A percentile compares a stretch with the other conserved stretches of the same genome.
These are phyloP conservation scores for Neopelma chrysocephalum DNA, from an alignment of 2,797 vertebrate genomes.

Conservation along the genomic window DNA sequence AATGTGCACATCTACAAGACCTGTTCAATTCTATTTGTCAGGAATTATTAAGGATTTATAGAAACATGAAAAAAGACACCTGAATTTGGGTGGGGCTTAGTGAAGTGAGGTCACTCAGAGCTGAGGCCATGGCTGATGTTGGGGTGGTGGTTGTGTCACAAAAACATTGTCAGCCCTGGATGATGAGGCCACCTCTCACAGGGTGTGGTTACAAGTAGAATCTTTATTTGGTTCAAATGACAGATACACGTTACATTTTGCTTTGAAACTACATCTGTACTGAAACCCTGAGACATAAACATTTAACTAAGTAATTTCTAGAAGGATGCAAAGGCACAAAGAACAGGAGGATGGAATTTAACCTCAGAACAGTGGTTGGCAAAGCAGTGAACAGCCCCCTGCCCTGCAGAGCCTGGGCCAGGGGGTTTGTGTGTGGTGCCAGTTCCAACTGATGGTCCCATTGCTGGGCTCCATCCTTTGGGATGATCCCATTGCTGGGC, in stretches of 20 bases:
- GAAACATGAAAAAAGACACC: not conserved
- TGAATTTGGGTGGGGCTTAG: not conserved
- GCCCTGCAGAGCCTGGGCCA: not conserved
- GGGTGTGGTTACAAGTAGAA: not conserved
- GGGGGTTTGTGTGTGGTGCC: rapidly evolving
- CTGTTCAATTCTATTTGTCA: not conserved
- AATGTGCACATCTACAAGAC: not conserved
- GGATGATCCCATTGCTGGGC: not conserved
- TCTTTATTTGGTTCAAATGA: not conserved
- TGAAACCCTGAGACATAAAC: not conserved
- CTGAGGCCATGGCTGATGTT: not conserved
- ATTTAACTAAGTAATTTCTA: not conserved
- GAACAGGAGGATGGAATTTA: not conserved
- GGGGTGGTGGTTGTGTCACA: rapidly evolving
- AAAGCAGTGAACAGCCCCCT: not conserved
- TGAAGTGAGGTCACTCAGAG: not conserved
- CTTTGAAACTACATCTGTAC: not conserved
- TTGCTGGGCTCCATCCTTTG: not conserved
- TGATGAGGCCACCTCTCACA: not conserved
- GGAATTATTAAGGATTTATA: not conserved
- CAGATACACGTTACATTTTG: not conserved
- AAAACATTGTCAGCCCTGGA: not conserved
- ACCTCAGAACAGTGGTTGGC: not conserved
- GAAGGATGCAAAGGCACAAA: not conserved
- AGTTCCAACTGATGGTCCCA: not conserved